Conservation (phyloP, 2,113 vertebrate genomes). For the Phrynosoma blainvillii region DNA sequence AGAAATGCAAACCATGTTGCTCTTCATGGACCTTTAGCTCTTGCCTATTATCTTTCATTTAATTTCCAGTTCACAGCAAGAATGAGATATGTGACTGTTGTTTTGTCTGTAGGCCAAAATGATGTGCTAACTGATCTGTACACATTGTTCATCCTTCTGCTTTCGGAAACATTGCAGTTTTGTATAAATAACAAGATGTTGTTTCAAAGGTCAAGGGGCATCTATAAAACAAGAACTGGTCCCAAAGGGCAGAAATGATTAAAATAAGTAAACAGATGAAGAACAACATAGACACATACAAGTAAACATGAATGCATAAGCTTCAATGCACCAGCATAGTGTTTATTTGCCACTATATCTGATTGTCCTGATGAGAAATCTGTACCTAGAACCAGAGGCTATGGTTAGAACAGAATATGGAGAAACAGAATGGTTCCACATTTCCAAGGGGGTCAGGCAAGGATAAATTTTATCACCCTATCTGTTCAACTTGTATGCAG, state of each 20-base stretch:
- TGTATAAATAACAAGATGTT: conserved; percentile 3
- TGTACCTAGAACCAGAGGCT: too few relatives aligned
- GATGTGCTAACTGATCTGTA: conserved; percentile 73
- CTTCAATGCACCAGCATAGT: too few relatives aligned
- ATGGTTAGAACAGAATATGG: too few relatives aligned
- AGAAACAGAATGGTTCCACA: too few relatives aligned
- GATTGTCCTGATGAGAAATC: too few relatives aligned
- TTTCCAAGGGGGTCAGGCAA: too few relatives aligned
- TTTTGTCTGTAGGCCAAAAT: conserved; percentile 68
- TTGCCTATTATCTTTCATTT: conserved; percentile 49
- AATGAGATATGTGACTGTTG: conserved; percentile 57
- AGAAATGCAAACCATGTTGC: conserved; percentile 3
- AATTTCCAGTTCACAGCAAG: conserved; percentile 73
- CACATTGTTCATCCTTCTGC: conserved; percentile 25
- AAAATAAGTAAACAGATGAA: conserved; percentile 36
- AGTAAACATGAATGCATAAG: not conserved
- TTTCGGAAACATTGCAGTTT: not conserved
- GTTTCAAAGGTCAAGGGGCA: not conserved
- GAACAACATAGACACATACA: not conserved
- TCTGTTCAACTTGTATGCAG: too few relatives aligned
- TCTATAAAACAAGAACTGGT: accelerated
- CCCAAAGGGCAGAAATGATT: not conserved
- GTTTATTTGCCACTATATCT: too few relatives aligned
- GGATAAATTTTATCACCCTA: too few relatives aligned
- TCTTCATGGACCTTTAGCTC: conserved; percentile 46